These are phyloP conservation scores for Pholis gunnellus DNA, from an alignment of 2,113 vertebrate species.

Conservation along the genomic window DNA sequence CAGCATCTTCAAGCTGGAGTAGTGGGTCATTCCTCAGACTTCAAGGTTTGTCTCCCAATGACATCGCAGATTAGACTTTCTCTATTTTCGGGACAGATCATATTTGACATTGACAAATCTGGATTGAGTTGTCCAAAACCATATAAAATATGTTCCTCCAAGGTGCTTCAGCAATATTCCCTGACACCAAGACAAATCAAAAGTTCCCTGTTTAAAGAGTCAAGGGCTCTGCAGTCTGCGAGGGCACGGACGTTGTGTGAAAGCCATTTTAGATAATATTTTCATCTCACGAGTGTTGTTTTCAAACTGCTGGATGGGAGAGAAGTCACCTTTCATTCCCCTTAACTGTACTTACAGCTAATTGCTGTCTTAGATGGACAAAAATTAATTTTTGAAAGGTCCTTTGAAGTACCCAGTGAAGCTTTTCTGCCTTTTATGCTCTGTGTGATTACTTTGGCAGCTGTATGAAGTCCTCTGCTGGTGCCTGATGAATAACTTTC, in stretches of 20 bases:
- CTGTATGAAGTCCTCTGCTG: constrained; percentile 59
- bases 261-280: constrained; percentile 39
- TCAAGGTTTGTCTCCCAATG: constrained; percentile 16
- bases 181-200: constrained; percentile 22
- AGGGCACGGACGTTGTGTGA: constrained; percentile 1
- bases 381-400: constrained; percentile 73
- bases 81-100: constrained; percentile 24
- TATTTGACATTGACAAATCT: constrained; percentile 29
- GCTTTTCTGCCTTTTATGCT: constrained; percentile 70
- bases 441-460: constrained; percentile 73
- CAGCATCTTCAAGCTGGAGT: not conserved
- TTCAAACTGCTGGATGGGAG: constrained; percentile 35
- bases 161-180: constrained; percentile 1
- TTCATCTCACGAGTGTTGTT: constrained; percentile 44
- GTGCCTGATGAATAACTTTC: constrained; percentile 67
- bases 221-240: not conserved
- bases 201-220: constrained; percentile 30
- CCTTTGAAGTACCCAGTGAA: constrained; percentile 75
- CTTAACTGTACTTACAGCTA: constrained; percentile 64
- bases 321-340: constrained; percentile 68
- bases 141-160: constrained; percentile 12
- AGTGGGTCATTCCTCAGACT: constrained; percentile 2
- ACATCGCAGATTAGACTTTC: not conserved
- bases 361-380: constrained; percentile 72
- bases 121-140: not conserved